A percentile compares a stretch with the other conserved stretches of the same genome.
Evolutionary conservation across 2,888 invertebrate species (phyloP).

Genomic region (Eristalinus aeneus): DNA sequence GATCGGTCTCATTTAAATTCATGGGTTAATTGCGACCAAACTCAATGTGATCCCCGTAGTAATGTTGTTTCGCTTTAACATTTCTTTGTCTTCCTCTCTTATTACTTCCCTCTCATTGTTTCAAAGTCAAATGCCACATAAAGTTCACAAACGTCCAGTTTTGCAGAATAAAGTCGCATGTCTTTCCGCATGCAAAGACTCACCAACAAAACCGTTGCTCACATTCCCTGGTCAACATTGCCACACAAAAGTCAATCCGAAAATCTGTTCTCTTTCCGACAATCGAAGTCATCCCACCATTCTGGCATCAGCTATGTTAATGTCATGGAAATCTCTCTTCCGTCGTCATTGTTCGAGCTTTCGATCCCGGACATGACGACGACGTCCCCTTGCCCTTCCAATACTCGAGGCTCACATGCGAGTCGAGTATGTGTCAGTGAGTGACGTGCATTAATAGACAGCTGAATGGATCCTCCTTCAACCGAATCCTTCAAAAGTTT

Average conservation of each 20-base stretch:
- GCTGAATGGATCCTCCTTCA: slow-evolving; percentile 27
- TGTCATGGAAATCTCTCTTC: slow-evolving; percentile 15
- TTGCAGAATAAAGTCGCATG: not conserved
- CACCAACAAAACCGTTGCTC: not conserved
- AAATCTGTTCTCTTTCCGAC: not conserved
- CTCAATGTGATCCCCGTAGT: too few species aligned
- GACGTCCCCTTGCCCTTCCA: not conserved
- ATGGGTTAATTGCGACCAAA: too few species aligned
- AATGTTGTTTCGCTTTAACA: too few species aligned
- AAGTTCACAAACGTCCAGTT: not conserved
- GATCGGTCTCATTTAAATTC: too few species aligned
- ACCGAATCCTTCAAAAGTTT: slow-evolving; percentile 42
- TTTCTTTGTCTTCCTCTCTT: not conserved
- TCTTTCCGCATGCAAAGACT: not conserved
- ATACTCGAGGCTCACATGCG: slow-evolving; percentile 8
- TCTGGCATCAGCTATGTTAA: not conserved
- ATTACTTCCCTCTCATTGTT: not conserved
- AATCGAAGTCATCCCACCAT: not conserved
- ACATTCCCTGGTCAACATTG: not conserved
- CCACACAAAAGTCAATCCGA: not conserved
- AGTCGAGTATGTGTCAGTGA: slow-evolving; percentile 31
- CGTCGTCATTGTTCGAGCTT: not conserved
- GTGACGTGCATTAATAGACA: slow-evolving; percentile 58
- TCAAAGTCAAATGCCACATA: not conserved
- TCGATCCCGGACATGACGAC: not conserved